These are phyloP conservation scores for Pyrgus malvae DNA, from an alignment of 2,888 invertebrate genomes.

Conservation along the genomic window DNA sequence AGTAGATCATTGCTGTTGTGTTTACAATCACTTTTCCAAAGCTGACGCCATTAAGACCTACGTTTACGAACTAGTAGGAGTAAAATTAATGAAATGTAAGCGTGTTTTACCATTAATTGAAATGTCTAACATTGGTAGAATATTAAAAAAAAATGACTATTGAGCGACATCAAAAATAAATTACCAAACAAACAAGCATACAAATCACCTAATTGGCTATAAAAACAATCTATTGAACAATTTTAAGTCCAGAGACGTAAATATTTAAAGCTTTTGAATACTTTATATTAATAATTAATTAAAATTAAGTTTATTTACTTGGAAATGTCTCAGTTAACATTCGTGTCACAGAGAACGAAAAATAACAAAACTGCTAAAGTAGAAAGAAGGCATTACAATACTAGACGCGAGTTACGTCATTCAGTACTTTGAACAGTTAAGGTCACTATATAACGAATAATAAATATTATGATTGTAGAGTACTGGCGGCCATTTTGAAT, in stretches of 20 bases:
- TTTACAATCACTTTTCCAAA: constrained; percentile 63
- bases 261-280: constrained; percentile 60
- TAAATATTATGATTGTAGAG: constrained; percentile 82
- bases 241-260: constrained; percentile 39
- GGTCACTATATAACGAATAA: constrained; percentile 78
- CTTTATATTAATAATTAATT: constrained; percentile 43
- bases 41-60: constrained; percentile 31
- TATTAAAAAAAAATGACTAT: constrained; percentile 34
- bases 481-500: constrained; percentile 79
- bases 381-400: constrained; percentile 59
- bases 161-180: constrained; percentile 26
- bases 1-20: constrained; percentile 55
- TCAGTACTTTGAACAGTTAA: constrained; percentile 79
- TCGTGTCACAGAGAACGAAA: constrained; percentile 45
- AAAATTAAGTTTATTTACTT: constrained; percentile 41
- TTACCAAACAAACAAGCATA: constrained; percentile 22
- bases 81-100: constrained; percentile 30
- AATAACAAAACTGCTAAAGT: constrained; percentile 38
- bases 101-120: constrained; percentile 23
- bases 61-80: constrained; percentile 29
- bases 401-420: constrained; percentile 72
- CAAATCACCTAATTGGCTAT: constrained; percentile 27
- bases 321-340: constrained; percentile 56
- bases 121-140: background rate
- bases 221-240: constrained; percentile 34